A percentile compares a stretch with the other conserved stretches of the same genome.
These are phyloP conservation scores for Ptychobarbus kaznakovi DNA, from an alignment of 2,797 vertebrate genomes.

Conservation along the genomic window DNA sequence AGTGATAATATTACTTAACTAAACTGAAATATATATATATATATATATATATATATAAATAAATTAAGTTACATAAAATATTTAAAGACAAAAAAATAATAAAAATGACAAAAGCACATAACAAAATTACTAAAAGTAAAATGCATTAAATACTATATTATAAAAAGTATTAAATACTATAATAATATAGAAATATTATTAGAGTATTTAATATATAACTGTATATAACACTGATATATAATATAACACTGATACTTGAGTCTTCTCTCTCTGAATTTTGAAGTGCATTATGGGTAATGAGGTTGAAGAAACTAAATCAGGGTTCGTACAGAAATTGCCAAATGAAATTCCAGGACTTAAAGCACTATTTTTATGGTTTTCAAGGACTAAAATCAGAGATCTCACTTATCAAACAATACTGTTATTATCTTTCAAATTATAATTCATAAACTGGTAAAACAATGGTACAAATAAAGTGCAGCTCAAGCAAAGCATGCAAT, in stretches of 20 bases:
- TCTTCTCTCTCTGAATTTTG: background rate
- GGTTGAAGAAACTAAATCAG: background rate
- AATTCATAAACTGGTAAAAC: no score
- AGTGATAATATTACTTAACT: background rate
- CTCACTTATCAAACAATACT: no score
- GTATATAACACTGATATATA: background rate
- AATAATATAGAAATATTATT: no score
- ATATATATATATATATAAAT: no score
- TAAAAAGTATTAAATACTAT: background rate
- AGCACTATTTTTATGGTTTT: no score
- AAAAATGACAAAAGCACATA: background rate
- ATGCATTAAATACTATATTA: background rate
- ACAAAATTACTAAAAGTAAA: background rate
- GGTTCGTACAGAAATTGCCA: no score
- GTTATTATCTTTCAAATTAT: no score
- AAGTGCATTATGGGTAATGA: constrained; percentile 26
- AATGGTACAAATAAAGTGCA: no score
- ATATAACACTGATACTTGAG: background rate
- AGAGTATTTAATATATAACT: background rate
- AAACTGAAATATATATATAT: background rate
- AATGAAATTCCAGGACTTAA: no score
- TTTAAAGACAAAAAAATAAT: background rate
- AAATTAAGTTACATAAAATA: background rate
- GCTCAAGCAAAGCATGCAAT: no score
- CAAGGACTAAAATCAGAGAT: no score